Base-by-base conservation (phyloP, 1,140 invertebrate species). In the Ridgeia piscesae region DNA sequence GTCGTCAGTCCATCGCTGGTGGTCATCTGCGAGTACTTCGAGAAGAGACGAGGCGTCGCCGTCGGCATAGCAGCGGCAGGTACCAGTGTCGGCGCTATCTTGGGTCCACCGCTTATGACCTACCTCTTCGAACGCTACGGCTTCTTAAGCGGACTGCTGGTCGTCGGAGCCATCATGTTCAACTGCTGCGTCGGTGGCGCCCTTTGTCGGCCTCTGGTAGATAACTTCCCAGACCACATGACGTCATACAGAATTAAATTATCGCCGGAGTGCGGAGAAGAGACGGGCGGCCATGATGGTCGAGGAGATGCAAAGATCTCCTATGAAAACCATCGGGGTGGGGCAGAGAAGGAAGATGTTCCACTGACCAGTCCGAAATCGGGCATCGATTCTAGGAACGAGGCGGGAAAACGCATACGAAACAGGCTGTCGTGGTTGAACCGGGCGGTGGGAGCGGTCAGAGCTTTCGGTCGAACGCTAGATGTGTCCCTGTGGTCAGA, bases 71-170 rank as follows among this genome's bases (percentile, higher is more conserved):
- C 91, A 34, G 34, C 91, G 48, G 91, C 91, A 0, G 98, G 98
- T 6, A 98, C 98, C 8, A 96, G 96, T 35, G 95, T 97, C 9
- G 98, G 98, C 0, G 99, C 98, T 0, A 98, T 99, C 95, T 97
- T 99, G 27, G 92, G 92, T 35, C 92, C 93, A 27, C 92, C 92
- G 21, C 92, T 93, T 17, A 77, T 50, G 48, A 21, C 27, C 33
- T n/a, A 31, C 92, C 89, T 93, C 14, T 91, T 89, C 90, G 91
- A 91, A 34, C 33, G 33, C n/a, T 93, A 92, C 77, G 93, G 92
- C n/a, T 93, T 89, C 50, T 35, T 48, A 8, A 92, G 92, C 21
- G 89, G 89, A 2, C 58, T 89, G 6, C 89, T 93, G n/a, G 92
- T 93, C 92, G 31, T 91, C 33, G 92, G 89, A 21, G 93, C 88